phyloP scores from a whole-genome alignment of 2,113 vertebrate genomes.

The Genyomyrus donnyi region DNA sequence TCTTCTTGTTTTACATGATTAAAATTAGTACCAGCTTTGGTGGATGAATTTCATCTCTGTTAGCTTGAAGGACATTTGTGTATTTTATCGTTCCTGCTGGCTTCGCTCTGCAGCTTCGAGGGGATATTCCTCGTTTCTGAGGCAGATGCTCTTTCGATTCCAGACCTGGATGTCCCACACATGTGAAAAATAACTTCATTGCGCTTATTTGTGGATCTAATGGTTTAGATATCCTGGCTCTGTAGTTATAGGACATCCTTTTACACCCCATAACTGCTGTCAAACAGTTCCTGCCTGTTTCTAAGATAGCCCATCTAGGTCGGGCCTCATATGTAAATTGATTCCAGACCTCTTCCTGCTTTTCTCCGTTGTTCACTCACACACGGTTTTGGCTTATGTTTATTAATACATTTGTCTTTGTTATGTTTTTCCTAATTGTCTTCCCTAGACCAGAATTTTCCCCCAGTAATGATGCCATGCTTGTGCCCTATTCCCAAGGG shows the following conservation, averaged over 20 bases:
- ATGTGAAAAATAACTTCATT: slow-evolving; percentile 2
- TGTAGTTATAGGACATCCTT: background rate
- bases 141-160: background rate
- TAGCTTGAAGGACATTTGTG: background rate
- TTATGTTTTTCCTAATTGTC: background rate
- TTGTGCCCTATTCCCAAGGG: background rate
- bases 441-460: background rate
- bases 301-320: slow-evolving; percentile 7
- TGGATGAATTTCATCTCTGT: background rate
- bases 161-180: background rate
- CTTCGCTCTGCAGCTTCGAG: background rate
- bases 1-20: background rate
- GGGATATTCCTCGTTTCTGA: background rate
- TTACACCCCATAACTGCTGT: background rate
- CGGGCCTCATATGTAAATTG: background rate
- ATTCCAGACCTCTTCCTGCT: background rate
- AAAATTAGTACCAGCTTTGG: background rate
- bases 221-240: background rate
- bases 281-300: slow-evolving; percentile 7
- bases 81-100: background rate
- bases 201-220: background rate
- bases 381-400: slow-evolving; percentile 3
- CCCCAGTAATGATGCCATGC: background rate
- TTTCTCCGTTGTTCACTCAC: background rate
- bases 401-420: slow-evolving; percentile 26